Base-by-base conservation (phyloP, 2,888 invertebrate species). In the Metacarcinus magister region DNA sequence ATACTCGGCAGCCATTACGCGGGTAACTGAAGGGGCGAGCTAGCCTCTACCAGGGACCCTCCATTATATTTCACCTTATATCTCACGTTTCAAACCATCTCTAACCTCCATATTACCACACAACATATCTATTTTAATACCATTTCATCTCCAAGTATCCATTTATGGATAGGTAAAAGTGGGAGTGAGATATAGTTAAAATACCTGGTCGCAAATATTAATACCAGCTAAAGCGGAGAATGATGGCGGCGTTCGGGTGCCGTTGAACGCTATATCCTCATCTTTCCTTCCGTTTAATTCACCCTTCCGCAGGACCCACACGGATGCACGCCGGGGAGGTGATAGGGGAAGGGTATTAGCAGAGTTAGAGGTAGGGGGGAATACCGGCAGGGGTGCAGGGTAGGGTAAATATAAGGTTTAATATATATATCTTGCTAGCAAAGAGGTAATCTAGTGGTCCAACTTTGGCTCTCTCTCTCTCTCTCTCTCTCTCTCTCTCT, bases 1-100 rank as follows among this genome's bases (percentile, higher is more conserved):
- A 92, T 91, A 48, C 87, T 94, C 92, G 96, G 91, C 96, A 96
- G 96, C 96, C 96, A 96, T 96, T 94, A 94, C 96, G 94, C 96
- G 94, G 94, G 75, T 67, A 67, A 67, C 48, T 39, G 54, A 43
- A 54, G 89, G 91, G 94, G 90, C 91, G 91, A 43, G 91, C 96
- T 94, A 96, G 96, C 94, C 94, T 94, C 94, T 46, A 82, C 75
- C 94, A 94, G 94, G 91, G 82, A 54, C 94, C 95, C 95, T 60
- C 7, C 48, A 28, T 44, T 4, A 54, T 60, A 43, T 43, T 32
- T n/a, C 89, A 28, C 67, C n/a, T 2, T n/a, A 67, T 67, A 19
- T 67, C 67, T 67, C n/a, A 23, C 67, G 23, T 4, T n/a, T 19
- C 2, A 67, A 23, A n/a, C 67, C n/a, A 7, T 67, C 8, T 4